Conservation (phyloP, 2,888 invertebrate genomes). For the Andrena minutula region DNA sequence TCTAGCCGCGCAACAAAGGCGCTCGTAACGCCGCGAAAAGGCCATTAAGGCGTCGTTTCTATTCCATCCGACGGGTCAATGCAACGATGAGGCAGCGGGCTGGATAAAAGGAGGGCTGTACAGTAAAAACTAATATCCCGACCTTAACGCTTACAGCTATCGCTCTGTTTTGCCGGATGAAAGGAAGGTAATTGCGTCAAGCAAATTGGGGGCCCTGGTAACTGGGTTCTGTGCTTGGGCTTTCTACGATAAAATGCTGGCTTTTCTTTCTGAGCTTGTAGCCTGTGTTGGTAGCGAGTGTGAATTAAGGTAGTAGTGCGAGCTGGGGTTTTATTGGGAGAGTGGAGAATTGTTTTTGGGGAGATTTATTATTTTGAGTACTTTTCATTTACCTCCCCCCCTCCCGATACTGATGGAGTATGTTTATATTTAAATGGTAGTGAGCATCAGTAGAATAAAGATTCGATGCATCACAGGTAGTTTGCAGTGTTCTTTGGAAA, state of each 20-base stretch:
- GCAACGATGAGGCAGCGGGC: constrained; percentile 24
- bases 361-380: too few species aligned
- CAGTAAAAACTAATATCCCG: constrained; percentile 64
- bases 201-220: constrained; percentile 46
- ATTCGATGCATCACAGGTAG: too few species aligned
- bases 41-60: constrained; percentile 57
- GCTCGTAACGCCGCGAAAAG: constrained; percentile 49
- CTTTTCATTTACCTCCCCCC: too few species aligned
- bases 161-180: constrained; percentile 38
- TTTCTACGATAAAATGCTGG: constrained; percentile 2
- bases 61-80: constrained; percentile 50
- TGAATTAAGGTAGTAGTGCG: too few species aligned
- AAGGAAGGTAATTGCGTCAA: constrained; percentile 51
- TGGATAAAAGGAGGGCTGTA: constrained; percentile 33
- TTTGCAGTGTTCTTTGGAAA: too few species aligned
- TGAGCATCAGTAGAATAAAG: too few species aligned
- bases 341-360: too few species aligned
- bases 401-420: too few species aligned
- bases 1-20: constrained; percentile 42
- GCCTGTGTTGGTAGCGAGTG: too few species aligned
- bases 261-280: neutral
- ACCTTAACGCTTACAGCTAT: constrained; percentile 45
- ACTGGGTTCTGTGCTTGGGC: neutral
- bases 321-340: too few species aligned
- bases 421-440: too few species aligned